These are phyloP conservation scores for Rhynchonycteris naso DNA, from an alignment of 2,797 vertebrate genomes.

Conservation along the genomic window DNA sequence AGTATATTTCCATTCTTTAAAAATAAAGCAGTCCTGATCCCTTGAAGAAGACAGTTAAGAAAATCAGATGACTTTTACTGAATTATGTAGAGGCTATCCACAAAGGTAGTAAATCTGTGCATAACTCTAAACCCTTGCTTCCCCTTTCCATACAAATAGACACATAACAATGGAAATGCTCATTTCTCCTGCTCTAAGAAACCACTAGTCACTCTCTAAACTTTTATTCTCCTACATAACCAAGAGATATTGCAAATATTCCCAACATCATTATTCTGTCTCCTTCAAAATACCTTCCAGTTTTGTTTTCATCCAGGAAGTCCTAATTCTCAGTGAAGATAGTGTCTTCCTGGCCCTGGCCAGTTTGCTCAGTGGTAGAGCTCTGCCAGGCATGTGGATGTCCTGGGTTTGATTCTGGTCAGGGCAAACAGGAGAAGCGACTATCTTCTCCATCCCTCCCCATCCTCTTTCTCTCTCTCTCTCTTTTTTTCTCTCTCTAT, in stretches of 20 bases:
- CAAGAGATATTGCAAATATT: neutral
- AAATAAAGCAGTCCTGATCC: neutral
- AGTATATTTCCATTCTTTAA: slow-evolving; percentile 20
- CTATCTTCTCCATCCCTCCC: too few species aligned
- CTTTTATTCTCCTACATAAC: neutral
- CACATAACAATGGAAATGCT: neutral
- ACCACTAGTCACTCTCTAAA: neutral
- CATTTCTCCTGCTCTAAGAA: neutral
- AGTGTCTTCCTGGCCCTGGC: too few species aligned
- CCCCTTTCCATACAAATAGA: neutral
- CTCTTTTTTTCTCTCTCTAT: too few species aligned
- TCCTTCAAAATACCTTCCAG: neutral
- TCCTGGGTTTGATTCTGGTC: too few species aligned
- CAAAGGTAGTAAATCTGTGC: slow-evolving; percentile 21
- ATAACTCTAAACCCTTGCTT: neutral
- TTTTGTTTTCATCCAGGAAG: neutral
- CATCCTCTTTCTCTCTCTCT: too few species aligned
- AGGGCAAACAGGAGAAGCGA: too few species aligned
- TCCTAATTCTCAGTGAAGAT: neutral
- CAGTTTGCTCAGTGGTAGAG: too few species aligned
- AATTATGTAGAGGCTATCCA: neutral
- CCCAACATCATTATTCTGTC: neutral
- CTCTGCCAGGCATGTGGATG: too few species aligned
- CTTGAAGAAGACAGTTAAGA: slow-evolving; percentile 57
- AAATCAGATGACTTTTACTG: slow-evolving; percentile 47